Evolutionary conservation across 2,113 vertebrate genomes (phyloP).

Genomic region (Cebidichthys violaceus): DNA sequence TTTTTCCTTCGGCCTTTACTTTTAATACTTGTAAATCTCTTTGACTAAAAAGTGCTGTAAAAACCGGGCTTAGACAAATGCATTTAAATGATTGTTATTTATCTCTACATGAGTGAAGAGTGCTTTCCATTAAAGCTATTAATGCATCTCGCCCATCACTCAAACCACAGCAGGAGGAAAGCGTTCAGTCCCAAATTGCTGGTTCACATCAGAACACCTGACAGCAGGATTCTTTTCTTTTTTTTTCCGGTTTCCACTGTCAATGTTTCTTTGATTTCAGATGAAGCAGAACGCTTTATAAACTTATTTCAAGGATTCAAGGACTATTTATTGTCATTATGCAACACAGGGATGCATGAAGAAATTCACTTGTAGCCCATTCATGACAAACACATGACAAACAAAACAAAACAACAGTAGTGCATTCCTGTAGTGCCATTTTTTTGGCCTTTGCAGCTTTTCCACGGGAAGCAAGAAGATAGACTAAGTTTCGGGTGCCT

Average conservation of each 20-base stretch:
- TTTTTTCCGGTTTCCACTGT: neutral
- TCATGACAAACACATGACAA: too few relatives aligned
- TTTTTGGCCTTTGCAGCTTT: too few relatives aligned
- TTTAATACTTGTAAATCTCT: neutral
- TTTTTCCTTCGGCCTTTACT: neutral
- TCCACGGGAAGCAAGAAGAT: too few relatives aligned
- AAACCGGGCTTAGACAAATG: neutral
- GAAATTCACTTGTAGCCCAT: too few relatives aligned
- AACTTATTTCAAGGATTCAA: neutral
- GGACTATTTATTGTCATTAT: too few relatives aligned
- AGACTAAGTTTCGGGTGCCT: too few relatives aligned
- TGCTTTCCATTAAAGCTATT: constrained; percentile 34
- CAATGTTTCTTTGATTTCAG: neutral
- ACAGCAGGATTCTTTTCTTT: neutral
- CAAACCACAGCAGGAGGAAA: constrained; percentile 28
- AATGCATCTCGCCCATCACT: constrained; percentile 7
- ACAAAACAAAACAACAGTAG: too few relatives aligned
- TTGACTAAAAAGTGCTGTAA: neutral
- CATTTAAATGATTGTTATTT: constrained; percentile 23
- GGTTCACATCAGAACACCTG: neutral
- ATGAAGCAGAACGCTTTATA: neutral
- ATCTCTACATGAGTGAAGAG: constrained; percentile 1
- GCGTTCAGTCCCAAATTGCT: neutral
- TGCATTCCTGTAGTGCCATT: too few relatives aligned
- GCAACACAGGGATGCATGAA: too few relatives aligned